Percentiles rank a stretch among this genome's conserved stretches.
phyloP scores from a whole-genome alignment of 1,140 invertebrate genomes.

The Drosophila parvula region DNA sequence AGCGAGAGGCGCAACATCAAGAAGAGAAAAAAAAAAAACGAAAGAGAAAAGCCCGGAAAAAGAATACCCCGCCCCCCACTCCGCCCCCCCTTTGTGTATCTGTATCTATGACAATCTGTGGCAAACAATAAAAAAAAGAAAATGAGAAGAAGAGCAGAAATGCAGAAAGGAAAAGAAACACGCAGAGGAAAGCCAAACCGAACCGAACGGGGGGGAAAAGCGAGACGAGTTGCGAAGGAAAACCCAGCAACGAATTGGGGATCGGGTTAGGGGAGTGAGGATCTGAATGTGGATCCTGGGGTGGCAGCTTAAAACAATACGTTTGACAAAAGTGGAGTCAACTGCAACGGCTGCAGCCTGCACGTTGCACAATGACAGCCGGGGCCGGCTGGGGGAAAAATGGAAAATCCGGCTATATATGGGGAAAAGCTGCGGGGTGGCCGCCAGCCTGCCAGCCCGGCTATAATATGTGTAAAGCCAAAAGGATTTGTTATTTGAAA shows the following conservation, averaged over 20 bases:
- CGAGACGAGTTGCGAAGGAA: not conserved
- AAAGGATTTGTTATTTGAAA: constrained; percentile 83
- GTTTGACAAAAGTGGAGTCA: constrained; percentile 82
- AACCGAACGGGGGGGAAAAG: not conserved
- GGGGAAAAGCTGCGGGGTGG: constrained; percentile 15
- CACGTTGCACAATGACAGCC: constrained; percentile 65
- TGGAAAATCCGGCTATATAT: constrained; percentile 3
- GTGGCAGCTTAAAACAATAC: constrained; percentile 70
- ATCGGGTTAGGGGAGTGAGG: constrained; percentile 8
- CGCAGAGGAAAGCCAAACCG: constrained; percentile 30
- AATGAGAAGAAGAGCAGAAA: constrained; percentile 19
- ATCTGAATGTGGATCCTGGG: constrained; percentile 6
- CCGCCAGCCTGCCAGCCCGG: constrained; percentile 47
- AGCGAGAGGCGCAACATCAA: constrained; percentile 26
- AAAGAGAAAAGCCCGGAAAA: constrained; percentile 9
- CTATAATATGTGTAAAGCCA: constrained; percentile 83
- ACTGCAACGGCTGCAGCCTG: constrained; percentile 74
- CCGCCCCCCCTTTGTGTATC: constrained; percentile 43
- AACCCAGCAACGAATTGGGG: constrained; percentile 34
- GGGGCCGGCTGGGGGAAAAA: constrained; percentile 16
- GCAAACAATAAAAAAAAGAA: constrained; percentile 37
- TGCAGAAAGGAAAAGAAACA: constrained; percentile 41
- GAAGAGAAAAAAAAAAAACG: constrained; percentile 11
- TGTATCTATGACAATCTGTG: constrained; percentile 61
- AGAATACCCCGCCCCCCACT: constrained; percentile 13